phyloP scores from a whole-genome alignment of 2,113 vertebrate species.

The Bambusicola thoracicus region DNA sequence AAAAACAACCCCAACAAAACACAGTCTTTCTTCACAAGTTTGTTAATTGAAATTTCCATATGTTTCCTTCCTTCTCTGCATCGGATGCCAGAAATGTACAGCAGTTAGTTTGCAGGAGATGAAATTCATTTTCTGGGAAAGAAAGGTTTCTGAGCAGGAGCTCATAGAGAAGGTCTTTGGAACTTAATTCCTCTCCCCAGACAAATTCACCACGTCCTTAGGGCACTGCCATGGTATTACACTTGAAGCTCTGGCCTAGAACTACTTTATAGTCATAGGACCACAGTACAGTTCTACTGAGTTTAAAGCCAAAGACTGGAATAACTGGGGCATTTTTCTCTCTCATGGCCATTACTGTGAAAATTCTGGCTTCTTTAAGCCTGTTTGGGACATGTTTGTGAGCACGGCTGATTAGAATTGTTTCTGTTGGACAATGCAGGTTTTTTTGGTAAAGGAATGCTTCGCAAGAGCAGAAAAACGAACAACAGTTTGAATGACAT shows the following conservation, averaged over 20 bases:
- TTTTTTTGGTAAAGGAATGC: not conserved
- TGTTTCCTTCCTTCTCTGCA: not conserved
- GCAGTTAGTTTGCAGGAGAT: not conserved
- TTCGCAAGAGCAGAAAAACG: not conserved
- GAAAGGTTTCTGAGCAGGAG: not conserved
- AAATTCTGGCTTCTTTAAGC: not conserved
- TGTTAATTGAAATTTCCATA: constrained; percentile 56
- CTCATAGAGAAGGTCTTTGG: not conserved
- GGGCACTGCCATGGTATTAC: not conserved
- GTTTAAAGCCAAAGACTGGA: not conserved
- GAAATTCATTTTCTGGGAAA: not conserved
- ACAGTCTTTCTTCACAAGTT: not conserved
- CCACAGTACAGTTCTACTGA: not conserved
- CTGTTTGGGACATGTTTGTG: not conserved
- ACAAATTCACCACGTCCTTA: not conserved
- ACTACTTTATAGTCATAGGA: not conserved
- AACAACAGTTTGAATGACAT: not conserved
- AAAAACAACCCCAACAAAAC: no score
- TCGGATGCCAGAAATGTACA: not conserved
- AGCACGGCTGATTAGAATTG: not conserved
- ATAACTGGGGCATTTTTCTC: not conserved
- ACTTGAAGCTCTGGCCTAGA: not conserved
- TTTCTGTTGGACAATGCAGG: not conserved
- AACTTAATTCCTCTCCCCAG: not conserved
- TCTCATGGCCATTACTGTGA: not conserved